phyloP scores from a whole-genome alignment of 2,797 vertebrate species.

The Uromys caudimaculatus region DNA sequence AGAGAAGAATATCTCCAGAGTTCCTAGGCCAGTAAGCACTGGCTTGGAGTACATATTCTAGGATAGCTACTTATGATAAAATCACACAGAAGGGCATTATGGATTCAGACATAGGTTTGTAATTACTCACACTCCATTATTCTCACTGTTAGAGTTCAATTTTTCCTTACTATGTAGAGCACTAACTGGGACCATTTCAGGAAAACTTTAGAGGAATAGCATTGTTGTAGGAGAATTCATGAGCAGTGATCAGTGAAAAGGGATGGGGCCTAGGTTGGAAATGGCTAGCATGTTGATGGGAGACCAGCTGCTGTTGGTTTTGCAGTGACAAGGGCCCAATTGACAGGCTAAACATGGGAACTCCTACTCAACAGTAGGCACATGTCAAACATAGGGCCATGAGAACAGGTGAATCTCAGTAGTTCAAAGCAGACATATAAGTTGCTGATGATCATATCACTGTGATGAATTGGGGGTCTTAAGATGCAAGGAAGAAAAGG shows the following conservation, averaged over 20 bases:
- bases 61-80: background rate
- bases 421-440: background rate
- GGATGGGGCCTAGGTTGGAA: background rate
- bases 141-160: background rate
- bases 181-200: background rate
- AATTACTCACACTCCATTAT: background rate
- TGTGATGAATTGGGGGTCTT: background rate
- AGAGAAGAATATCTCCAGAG: too few relatives aligned
- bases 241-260: background rate
- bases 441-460: background rate
- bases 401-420: background rate
- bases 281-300: background rate
- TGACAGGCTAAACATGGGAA: background rate
- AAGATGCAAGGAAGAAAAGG: too few relatives aligned
- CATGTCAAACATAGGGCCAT: background rate
- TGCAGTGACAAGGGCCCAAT: background rate
- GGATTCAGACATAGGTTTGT: background rate
- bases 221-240: background rate
- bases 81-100: background rate
- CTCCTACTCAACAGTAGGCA: background rate
- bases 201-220: background rate
- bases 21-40: too few relatives aligned
- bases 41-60: background rate
- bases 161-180: background rate
- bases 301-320: accelerated